Conservation (phyloP, 1,140 invertebrate genomes). For the Listronotus bonariensis region DNA sequence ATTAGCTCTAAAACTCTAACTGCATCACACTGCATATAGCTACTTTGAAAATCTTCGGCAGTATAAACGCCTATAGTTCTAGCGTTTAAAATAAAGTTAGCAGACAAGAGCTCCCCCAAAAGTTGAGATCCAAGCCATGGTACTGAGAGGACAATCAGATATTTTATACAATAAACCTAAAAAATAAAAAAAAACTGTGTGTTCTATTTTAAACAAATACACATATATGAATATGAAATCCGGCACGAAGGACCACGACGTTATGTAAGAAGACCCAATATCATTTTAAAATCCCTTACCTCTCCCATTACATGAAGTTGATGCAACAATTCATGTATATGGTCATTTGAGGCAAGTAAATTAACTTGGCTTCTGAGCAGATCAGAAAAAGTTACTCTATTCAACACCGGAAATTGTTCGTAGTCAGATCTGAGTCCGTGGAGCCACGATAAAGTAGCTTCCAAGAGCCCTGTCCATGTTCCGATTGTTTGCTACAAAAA, state of each 20-base stretch:
- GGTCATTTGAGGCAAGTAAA: constrained; percentile 70
- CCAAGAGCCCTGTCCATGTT: constrained; percentile 68
- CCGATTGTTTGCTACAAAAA: constrained; percentile 55
- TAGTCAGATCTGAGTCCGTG: constrained; percentile 57
- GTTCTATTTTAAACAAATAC: too few species aligned
- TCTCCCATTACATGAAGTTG: constrained; percentile 75
- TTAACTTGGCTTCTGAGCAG: constrained; percentile 69
- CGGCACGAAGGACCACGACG: too few species aligned
- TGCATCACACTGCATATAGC: constrained; percentile 76
- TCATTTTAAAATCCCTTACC: constrained; percentile 55
- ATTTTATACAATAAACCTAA: constrained; percentile 59
- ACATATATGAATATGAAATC: too few species aligned
- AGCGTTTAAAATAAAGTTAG: constrained; percentile 64
- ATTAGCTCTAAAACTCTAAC: constrained; percentile 69
- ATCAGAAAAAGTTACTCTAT: constrained; percentile 69
- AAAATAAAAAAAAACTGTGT: constrained; percentile 7
- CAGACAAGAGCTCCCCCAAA: constrained; percentile 69
- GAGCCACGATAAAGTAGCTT: constrained; percentile 18
- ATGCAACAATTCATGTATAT: constrained; percentile 68
- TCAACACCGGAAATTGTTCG: constrained; percentile 68
- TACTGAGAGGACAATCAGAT: constrained; percentile 75
- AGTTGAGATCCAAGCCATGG: constrained; percentile 78
- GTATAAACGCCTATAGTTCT: constrained; percentile 78
- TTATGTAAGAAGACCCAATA: too few species aligned
- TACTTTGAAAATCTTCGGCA: constrained; percentile 77